A percentile compares a stretch with the other conserved stretches of the same genome.
Evolutionary conservation across 1,140 invertebrate species (phyloP).

Genomic region (Xylocopa sonorina): DNA sequence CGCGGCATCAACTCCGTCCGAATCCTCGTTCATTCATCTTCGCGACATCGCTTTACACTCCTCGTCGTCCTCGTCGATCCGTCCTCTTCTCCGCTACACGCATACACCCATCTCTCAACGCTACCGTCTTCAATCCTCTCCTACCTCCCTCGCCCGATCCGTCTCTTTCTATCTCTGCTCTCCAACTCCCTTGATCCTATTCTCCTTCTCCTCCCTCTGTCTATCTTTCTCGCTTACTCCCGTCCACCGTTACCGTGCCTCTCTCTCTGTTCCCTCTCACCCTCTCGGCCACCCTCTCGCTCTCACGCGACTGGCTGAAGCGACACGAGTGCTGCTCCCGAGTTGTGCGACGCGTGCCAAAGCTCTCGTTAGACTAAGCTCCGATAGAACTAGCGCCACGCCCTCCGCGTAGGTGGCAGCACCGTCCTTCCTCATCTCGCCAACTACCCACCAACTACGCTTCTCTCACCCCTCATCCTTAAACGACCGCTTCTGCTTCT

Average conservation of each 20-base stretch:
- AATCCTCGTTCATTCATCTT: conserved; percentile 42
- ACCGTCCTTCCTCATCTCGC: conserved; percentile 48
- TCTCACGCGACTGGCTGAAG: conserved; percentile 49
- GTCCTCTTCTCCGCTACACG: conserved; percentile 24
- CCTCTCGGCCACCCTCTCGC: conserved; percentile 43
- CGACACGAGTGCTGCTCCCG: conserved; percentile 58
- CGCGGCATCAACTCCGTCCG: conserved; percentile 10
- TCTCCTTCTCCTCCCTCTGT: background rate
- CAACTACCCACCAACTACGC: conserved; percentile 14
- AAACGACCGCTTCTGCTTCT: background rate
- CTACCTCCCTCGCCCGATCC: conserved; percentile 8
- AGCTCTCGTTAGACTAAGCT: conserved; percentile 67
- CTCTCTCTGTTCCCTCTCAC: conserved; percentile 19
- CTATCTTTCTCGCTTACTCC: background rate
- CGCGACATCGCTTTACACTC: conserved; percentile 12
- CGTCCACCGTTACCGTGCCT: background rate
- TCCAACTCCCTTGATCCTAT: background rate
- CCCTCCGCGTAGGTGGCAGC: conserved; percentile 80
- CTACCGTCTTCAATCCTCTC: background rate
- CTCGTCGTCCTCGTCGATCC: conserved; percentile 11
- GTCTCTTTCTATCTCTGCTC: background rate
- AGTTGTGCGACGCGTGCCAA: conserved; percentile 70
- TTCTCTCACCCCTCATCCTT: background rate
- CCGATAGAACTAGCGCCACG: conserved; percentile 80
- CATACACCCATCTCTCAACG: conserved; percentile 39